Percentiles rank a stretch among this genome's conserved stretches.
Conservation (phyloP, 2,113 vertebrate genomes). For the Cercocebus atys region DNA sequence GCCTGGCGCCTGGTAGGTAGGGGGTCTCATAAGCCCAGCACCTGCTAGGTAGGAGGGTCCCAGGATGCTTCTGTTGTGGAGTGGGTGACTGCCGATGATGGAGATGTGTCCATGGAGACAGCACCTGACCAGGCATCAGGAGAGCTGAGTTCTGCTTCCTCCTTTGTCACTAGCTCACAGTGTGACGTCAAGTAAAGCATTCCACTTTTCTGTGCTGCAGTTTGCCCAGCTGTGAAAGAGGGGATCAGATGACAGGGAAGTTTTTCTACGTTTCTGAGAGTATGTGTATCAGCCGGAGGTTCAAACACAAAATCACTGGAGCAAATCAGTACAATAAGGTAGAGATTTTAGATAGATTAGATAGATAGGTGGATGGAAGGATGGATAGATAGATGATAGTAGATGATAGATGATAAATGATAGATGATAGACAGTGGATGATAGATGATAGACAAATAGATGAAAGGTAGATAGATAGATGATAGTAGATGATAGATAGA, state of each 20-base stretch:
- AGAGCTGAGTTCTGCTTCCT: not conserved
- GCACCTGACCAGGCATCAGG: no score
- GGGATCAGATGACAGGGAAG: not conserved
- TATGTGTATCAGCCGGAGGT: not conserved
- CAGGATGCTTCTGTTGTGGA: no score
- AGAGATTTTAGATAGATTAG: not conserved
- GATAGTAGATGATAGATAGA: no score
- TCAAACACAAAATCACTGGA: not conserved
- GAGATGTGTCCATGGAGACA: fast-evolving
- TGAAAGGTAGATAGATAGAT: no score
- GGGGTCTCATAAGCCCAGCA: not conserved
- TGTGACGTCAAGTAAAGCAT: no score
- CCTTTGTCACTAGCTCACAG: not conserved
- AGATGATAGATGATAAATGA: not conserved
- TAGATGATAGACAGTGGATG: not conserved
- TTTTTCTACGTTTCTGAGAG: not conserved
- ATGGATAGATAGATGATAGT: not conserved
- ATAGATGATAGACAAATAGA: not conserved
- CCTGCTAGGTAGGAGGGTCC: not conserved
- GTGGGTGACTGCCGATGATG: fast-evolving
- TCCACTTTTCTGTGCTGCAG: not conserved
- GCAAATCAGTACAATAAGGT: not conserved
- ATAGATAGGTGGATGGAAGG: no score
- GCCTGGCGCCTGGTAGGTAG: not conserved
- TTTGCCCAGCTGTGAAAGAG: no score